Evolutionary conservation across 2,888 invertebrate genomes (phyloP).

Genomic region (Chrysotoxum bicinctum): DNA sequence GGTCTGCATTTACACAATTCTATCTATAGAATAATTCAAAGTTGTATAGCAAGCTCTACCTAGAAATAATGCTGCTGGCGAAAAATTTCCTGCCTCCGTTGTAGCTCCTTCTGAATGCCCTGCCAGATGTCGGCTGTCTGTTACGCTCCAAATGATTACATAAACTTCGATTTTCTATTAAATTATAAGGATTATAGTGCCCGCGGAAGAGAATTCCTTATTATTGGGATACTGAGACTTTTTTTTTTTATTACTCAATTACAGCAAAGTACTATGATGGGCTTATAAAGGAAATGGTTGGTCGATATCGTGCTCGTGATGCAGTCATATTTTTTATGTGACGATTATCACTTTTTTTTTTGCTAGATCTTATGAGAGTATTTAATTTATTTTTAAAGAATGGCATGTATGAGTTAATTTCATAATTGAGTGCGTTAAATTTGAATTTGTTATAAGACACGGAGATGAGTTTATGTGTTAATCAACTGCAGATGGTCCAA

Average conservation of each 20-base stretch:
- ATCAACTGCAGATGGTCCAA: no score
- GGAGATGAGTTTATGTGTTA: neutral
- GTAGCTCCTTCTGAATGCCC: conserved; percentile 8
- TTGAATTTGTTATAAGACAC: neutral
- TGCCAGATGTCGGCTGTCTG: conserved; percentile 72
- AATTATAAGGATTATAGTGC: conserved; percentile 72
- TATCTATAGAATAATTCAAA: conserved; percentile 59
- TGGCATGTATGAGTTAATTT: neutral
- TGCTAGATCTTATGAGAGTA: neutral
- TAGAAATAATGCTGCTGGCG: conserved; percentile 14
- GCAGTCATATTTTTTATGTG: conserved; percentile 30
- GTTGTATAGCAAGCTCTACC: conserved; percentile 3
- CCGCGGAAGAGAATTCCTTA: conserved; percentile 60
- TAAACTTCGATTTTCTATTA: conserved; percentile 73
- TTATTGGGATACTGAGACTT: conserved; percentile 64
- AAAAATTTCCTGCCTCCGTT: conserved; percentile 6
- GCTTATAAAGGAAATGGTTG: conserved; percentile 19
- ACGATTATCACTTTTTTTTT: neutral
- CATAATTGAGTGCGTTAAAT: neutral
- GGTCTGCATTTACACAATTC: conserved; percentile 70
- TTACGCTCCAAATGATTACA: conserved; percentile 71
- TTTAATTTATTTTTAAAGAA: neutral
- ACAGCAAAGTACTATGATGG: conserved; percentile 31
- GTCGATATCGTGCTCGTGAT: conserved; percentile 32
- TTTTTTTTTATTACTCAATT: conserved; percentile 65